These are phyloP conservation scores for Acronicta leporina DNA, from an alignment of 2,888 invertebrate species.

Conservation along the genomic window DNA sequence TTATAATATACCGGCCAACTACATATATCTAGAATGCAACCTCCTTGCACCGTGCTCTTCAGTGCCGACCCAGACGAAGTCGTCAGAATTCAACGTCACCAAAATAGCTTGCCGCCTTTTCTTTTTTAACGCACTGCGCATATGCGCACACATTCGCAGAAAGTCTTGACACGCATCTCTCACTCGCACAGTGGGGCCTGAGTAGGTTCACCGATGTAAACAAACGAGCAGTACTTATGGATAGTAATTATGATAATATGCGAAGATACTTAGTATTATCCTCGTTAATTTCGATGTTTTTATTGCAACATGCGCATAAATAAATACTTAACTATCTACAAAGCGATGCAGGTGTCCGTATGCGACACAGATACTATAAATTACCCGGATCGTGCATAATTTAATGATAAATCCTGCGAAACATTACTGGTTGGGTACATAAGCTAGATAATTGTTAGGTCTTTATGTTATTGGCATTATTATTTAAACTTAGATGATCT, in stretches of 20 bases:
- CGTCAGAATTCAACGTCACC: no score
- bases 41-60: no score
- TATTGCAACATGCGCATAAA: constrained; percentile 20
- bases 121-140: no score
- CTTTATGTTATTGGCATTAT: no score
- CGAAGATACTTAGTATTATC: constrained; percentile 6
- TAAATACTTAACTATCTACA: constrained; percentile 14
- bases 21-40: no score
- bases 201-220: neutral
- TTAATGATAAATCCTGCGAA: neutral
- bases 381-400: constrained; percentile 11
- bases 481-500: neutral
- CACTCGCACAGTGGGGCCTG: no score
- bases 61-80: no score
- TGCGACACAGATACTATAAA: constrained; percentile 1
- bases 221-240: neutral
- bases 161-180: no score
- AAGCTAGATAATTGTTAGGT: constrained; percentile 4
- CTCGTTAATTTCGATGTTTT: constrained; percentile 13
- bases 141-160: no score
- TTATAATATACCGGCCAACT: no score
- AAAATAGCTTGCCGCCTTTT: no score
- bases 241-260: constrained; percentile 13
- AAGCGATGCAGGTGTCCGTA: constrained; percentile 19
- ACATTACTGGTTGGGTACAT: neutral